A percentile compares a stretch with the other conserved stretches of the same genome.
Conservation (phyloP, 2,888 invertebrate species). For the Agrotis puta region DNA sequence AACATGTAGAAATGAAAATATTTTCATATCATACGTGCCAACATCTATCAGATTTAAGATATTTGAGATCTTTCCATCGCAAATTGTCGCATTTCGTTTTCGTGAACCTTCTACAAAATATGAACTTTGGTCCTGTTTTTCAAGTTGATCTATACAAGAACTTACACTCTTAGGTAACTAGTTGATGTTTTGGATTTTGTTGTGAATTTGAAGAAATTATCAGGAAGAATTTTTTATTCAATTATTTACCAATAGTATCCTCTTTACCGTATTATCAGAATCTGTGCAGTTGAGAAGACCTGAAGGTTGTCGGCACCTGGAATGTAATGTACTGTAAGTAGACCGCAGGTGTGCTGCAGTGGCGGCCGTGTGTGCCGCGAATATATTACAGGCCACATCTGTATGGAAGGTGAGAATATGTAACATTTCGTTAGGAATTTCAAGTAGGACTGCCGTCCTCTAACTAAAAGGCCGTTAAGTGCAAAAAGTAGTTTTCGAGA, state of each 20-base stretch:
- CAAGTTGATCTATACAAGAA: no score
- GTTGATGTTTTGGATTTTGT: no score
- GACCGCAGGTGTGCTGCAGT: slow-evolving; percentile 34
- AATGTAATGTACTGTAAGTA: slow-evolving; percentile 38
- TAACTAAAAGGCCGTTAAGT: no score
- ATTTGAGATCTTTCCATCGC: background rate
- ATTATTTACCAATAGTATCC: background rate
- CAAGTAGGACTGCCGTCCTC: no score
- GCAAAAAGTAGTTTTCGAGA: no score
- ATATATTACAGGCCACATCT: slow-evolving; percentile 9
- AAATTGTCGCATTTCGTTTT: background rate
- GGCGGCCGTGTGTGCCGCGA: slow-evolving; percentile 10
- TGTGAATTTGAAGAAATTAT: background rate
- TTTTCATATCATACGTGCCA: slow-evolving; percentile 2
- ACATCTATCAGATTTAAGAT: background rate
- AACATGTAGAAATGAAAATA: background rate
- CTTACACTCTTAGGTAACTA: no score
- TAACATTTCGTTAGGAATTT: no score
- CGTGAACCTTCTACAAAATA: background rate
- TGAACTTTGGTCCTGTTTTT: background rate
- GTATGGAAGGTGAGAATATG: background rate
- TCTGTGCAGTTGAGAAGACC: background rate
- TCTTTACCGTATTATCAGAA: background rate
- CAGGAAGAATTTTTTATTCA: no score
- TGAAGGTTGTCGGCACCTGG: background rate